Percentiles rank a stretch among this genome's conserved stretches.
Conservation (phyloP, 2,888 invertebrate genomes). For the Cryptus armator region DNA sequence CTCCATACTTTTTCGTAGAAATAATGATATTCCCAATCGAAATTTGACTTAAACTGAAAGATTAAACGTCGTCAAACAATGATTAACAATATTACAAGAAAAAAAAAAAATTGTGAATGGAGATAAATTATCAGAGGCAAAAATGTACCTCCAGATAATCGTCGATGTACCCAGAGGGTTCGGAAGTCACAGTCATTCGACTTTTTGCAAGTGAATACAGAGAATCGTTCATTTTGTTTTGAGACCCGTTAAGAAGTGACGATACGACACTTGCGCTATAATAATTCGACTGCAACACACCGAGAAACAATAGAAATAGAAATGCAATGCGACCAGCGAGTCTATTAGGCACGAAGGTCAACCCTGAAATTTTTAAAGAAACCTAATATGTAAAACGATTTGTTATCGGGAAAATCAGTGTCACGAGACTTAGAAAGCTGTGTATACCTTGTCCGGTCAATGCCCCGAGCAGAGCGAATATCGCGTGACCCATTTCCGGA, state of each 20-base stretch:
- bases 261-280: conserved; percentile 81
- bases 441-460: conserved; percentile 59
- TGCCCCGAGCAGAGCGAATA: conserved; percentile 56
- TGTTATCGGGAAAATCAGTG: background rate
- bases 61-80: conserved; percentile 69
- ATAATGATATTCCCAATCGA: conserved; percentile 67
- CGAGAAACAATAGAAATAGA: conserved; percentile 76
- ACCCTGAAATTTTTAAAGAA: conserved; percentile 71
- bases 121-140: background rate
- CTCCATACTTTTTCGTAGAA: conserved; percentile 79
- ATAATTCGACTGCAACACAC: conserved; percentile 80
- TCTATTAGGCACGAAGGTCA: conserved; percentile 74
- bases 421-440: background rate
- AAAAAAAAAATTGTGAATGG: background rate
- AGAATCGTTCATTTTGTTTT: conserved; percentile 81
- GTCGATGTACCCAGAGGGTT: conserved; percentile 76
- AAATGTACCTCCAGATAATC: conserved; percentile 73
- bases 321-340: conserved; percentile 77
- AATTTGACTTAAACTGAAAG: conserved; percentile 71
- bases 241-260: conserved; percentile 78
- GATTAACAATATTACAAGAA: background rate
- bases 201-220: conserved; percentile 76
- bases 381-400: background rate
- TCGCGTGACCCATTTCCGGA: conserved; percentile 56
- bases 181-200: conserved; percentile 76